Percentiles rank a stretch among this genome's conserved stretches.
Conservation (phyloP, 2,888 invertebrate genomes). For the Hyposoter didymator region DNA sequence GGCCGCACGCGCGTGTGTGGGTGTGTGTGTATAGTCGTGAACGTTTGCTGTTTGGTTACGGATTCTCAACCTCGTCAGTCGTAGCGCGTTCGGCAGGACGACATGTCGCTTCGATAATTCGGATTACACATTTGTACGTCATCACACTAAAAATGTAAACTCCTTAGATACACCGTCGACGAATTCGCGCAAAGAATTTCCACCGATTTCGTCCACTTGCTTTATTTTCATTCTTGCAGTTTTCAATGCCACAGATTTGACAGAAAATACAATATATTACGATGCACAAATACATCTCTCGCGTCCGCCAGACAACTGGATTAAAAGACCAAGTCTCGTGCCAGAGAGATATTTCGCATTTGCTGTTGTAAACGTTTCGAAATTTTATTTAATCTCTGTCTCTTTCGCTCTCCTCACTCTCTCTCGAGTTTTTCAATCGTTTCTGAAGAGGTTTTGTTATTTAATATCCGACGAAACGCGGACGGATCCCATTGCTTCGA, state of each 20-base stretch:
- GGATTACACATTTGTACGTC: constrained; percentile 47
- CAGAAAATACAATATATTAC: constrained; percentile 6
- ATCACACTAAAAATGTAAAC: not conserved
- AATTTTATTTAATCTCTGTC: constrained; percentile 8
- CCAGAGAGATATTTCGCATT: constrained; percentile 35
- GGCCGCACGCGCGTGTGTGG: constrained; percentile 23
- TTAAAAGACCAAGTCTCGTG: constrained; percentile 37
- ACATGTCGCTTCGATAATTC: constrained; percentile 65
- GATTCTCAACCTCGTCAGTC: constrained; percentile 22
- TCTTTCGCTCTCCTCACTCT: not conserved
- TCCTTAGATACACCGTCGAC: not conserved
- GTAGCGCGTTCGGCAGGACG: constrained; percentile 38
- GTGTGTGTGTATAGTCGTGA: not conserved
- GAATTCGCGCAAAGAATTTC: not conserved
- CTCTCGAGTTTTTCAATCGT: not conserved
- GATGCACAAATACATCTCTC: not conserved
- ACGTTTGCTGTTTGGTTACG: constrained; percentile 55
- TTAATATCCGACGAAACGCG: constrained; percentile 43
- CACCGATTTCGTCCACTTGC: not conserved
- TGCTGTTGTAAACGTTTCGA: constrained; percentile 6
- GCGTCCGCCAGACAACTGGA: constrained; percentile 17
- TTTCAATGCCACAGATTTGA: not conserved
- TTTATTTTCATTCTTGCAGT: not conserved
- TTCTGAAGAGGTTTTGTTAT: constrained; percentile 16
- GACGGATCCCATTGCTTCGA: constrained; percentile 36